phyloP scores from a whole-genome alignment of 2,113 vertebrate genomes.

The Phaethon lepturus region DNA sequence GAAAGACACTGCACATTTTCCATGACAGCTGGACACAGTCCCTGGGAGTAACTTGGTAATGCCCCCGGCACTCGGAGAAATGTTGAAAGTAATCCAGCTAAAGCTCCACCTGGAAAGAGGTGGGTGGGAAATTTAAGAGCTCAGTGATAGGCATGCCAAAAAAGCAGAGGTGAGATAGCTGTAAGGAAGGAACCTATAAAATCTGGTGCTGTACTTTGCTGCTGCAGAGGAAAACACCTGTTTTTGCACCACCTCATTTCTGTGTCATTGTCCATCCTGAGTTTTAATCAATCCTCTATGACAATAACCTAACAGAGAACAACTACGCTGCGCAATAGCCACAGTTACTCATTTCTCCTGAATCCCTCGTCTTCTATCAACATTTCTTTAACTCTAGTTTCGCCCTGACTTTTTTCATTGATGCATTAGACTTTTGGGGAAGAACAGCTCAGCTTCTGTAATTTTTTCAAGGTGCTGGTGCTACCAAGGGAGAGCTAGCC shows the following conservation, averaged over 20 bases:
- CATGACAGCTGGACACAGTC: neutral
- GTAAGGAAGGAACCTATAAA: neutral
- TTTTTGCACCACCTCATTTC: neutral
- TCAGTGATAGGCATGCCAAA: neutral
- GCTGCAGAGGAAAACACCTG: neutral
- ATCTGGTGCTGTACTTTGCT: neutral
- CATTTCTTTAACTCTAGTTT: neutral
- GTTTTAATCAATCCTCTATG: neutral
- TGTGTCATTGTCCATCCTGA: neutral
- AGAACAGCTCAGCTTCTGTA: neutral
- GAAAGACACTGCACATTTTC: neutral
- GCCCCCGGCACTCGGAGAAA: neutral
- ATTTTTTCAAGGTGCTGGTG: neutral
- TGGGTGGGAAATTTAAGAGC: conserved; percentile 11
- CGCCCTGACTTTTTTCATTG: neutral
- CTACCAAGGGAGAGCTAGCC: neutral
- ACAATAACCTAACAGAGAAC: neutral
- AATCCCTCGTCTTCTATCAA: neutral
- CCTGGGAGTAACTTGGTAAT: neutral
- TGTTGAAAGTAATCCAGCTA: conserved; percentile 45
- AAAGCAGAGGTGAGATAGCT: neutral
- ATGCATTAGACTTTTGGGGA: neutral
- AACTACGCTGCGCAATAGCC: neutral
- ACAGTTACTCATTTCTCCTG: neutral
- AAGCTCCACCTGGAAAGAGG: conserved; percentile 1